Percentiles rank a stretch among this genome's conserved stretches.
Conservation (phyloP, 2,888 invertebrate species). For the Zele albiditarsus region DNA sequence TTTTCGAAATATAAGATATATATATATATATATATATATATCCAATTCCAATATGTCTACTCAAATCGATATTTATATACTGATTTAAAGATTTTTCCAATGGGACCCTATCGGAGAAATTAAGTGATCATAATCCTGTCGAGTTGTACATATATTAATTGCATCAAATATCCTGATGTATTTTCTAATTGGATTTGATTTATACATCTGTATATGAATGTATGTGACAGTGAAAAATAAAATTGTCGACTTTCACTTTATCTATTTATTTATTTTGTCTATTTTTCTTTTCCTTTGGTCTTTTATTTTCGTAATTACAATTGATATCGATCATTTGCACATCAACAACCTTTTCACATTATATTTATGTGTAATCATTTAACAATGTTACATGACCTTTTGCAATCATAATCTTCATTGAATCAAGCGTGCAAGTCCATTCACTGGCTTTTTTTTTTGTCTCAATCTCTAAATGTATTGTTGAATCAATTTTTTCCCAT, state of each 20-base stretch:
- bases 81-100: neutral
- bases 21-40: neutral
- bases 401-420: neutral
- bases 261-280: too few relatives aligned
- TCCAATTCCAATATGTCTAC: neutral
- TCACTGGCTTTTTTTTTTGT: neutral
- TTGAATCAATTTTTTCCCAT: neutral
- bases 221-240: neutral
- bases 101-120: neutral
- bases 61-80: neutral
- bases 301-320: slow-evolving; percentile 24
- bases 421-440: neutral
- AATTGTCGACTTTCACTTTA: neutral
- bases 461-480: neutral
- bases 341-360: slow-evolving; percentile 3
- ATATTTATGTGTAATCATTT: neutral
- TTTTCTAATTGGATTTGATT: neutral
- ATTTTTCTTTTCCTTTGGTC: neutral
- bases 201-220: neutral
- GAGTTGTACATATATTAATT: neutral
- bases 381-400: neutral
- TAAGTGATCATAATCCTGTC: neutral
- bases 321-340: slow-evolving; percentile 36
- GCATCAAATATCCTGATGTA: neutral
- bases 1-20: neutral